These are phyloP conservation scores for Deroplatys truncata DNA, from an alignment of 2,888 invertebrate species.

Conservation along the genomic window DNA sequence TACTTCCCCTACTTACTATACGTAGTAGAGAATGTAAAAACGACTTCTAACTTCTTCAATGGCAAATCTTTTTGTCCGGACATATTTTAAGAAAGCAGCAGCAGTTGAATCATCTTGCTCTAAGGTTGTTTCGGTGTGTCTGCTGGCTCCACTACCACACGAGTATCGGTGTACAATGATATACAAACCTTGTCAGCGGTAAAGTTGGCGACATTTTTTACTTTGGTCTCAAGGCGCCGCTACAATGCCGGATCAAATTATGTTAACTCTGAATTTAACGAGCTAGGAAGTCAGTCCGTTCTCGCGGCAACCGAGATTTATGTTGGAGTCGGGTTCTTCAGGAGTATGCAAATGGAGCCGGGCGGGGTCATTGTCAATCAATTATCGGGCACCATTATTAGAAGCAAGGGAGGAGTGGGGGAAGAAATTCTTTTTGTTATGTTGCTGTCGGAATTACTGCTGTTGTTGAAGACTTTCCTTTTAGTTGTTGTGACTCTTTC, in stretches of 20 bases:
- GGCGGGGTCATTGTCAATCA: slow-evolving; percentile 4
- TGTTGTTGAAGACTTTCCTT: not conserved
- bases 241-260: not conserved
- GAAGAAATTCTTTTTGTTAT: not conserved
- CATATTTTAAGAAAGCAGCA: not conserved
- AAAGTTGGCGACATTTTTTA: not conserved
- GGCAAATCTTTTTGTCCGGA: not conserved
- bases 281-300: not conserved
- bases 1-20: no score
- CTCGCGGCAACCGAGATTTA: not conserved
- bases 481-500: not conserved
- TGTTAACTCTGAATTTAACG: not conserved
- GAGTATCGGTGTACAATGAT: not conserved
- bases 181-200: not conserved
- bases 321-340: not conserved
- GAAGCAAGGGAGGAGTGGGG: not conserved
- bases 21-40: no score
- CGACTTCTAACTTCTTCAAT: not conserved
- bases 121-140: no score
- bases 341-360: slow-evolving; percentile 6
- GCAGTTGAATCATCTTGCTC: not conserved
- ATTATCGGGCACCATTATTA: not conserved
- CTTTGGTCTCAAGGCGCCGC: not conserved
- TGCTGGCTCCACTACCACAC: not conserved
- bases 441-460: not conserved